phyloP scores from a whole-genome alignment of 2,888 invertebrate species.

The Odontothrips loti region DNA sequence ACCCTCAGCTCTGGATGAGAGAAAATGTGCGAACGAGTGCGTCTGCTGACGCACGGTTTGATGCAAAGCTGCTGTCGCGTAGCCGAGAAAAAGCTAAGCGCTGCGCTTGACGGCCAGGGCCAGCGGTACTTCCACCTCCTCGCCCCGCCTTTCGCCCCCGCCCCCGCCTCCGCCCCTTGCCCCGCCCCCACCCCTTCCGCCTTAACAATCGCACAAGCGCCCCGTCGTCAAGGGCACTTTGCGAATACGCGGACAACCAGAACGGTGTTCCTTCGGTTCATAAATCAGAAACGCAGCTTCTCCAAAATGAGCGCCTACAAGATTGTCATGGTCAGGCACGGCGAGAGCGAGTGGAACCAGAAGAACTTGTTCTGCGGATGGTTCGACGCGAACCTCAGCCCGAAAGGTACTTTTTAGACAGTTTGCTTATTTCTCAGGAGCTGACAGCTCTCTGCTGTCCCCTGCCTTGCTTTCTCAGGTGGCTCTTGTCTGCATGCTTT shows the following conservation, averaged over 20 bases:
- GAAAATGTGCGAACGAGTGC: neutral
- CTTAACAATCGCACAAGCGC: neutral
- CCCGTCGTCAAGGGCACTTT: constrained; percentile 8
- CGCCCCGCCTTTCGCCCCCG: neutral
- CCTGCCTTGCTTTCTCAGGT: no score
- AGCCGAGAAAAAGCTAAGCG: no score
- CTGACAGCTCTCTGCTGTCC: neutral
- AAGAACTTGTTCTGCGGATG: constrained; percentile 61
- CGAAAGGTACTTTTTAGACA: constrained; percentile 49
- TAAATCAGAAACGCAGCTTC: neutral
- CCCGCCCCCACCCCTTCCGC: neutral
- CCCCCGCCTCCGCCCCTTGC: neutral
- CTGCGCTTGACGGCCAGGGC: no score
- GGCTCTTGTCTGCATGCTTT: no score
- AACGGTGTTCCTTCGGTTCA: neutral
- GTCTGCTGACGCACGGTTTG: neutral
- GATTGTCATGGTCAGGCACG: constrained; percentile 61
- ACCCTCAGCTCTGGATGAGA: neutral
- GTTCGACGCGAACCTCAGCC: constrained; percentile 58
- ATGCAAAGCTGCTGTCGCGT: neutral
- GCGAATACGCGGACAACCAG: neutral
- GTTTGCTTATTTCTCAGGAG: no score
- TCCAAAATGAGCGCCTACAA: constrained; percentile 65
- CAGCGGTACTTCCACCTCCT: neutral
- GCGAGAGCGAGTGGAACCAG: constrained; percentile 62